Evolutionary conservation across 2,113 vertebrate species (phyloP).

Genomic region (Aegotheles bennettii): DNA sequence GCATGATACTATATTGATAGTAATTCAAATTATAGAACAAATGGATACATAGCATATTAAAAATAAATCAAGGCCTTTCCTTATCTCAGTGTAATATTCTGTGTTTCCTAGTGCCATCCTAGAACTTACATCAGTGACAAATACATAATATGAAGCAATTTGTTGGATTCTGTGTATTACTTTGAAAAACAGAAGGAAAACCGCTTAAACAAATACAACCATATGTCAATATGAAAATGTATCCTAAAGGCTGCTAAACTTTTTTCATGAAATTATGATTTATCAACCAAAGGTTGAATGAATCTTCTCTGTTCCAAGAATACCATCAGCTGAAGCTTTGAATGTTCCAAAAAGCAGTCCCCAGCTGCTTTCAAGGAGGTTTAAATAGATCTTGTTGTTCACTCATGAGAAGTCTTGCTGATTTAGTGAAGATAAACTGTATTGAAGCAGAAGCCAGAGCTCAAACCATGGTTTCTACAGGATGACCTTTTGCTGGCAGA

Average conservation of each 20-base stretch:
- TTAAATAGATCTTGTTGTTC: background rate
- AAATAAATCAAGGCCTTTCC: background rate
- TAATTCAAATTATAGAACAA: background rate
- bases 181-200: background rate
- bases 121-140: background rate
- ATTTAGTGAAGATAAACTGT: background rate
- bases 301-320: background rate
- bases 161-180: background rate
- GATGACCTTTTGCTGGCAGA: background rate
- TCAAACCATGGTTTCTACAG: background rate
- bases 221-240: background rate
- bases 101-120: background rate
- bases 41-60: background rate
- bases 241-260: background rate
- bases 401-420: background rate
- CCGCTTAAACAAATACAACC: background rate
- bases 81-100: background rate
- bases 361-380: background rate
- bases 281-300: background rate
- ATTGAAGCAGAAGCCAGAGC: background rate
- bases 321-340: background rate
- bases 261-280: background rate
- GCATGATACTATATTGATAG: background rate
- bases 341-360: background rate
- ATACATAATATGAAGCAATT: background rate